Percentiles rank a stretch among this genome's conserved stretches.
These are phyloP conservation scores for Galerucella nymphaeae DNA, from an alignment of 2,888 invertebrate genomes.

Conservation along the genomic window DNA sequence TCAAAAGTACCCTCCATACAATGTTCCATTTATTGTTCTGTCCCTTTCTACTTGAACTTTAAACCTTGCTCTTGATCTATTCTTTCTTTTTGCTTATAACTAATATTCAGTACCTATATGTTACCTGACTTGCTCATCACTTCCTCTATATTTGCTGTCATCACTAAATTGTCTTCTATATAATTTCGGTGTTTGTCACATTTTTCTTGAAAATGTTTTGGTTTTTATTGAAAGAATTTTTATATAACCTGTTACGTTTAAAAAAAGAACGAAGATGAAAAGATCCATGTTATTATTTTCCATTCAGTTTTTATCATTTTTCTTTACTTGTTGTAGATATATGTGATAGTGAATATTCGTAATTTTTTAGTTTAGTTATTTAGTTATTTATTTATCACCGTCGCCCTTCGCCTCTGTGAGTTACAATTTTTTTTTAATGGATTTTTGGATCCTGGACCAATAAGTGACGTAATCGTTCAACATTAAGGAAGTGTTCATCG, in stretches of 20 bases:
- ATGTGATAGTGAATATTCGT: constrained; percentile 27
- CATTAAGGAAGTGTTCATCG: constrained; percentile 42
- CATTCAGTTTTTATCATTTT: not conserved
- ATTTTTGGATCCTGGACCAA: constrained; percentile 42
- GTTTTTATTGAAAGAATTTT: constrained; percentile 2
- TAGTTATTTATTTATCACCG: constrained; percentile 22
- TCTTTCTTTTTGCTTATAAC: no score
- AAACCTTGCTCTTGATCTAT: no score
- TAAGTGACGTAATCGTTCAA: constrained; percentile 34
- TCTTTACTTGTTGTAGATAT: constrained; percentile 15
- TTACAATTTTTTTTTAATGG: constrained; percentile 26
- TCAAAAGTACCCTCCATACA: no score
- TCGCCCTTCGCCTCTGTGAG: constrained; percentile 17
- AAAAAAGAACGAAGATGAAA: no score
- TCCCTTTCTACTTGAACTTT: no score
- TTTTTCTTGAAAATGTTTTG: no score
- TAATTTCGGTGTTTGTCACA: no score
- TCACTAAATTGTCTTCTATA: no score
- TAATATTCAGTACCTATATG: no score
- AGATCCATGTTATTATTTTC: not conserved
- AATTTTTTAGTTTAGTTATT: constrained; percentile 25
- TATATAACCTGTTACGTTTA: not conserved
- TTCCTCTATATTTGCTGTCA: no score
- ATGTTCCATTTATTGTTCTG: no score
- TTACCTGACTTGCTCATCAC: no score